These are phyloP conservation scores for Xyrichtys novacula DNA, from an alignment of 2,797 vertebrate genomes.

Conservation along the genomic window DNA sequence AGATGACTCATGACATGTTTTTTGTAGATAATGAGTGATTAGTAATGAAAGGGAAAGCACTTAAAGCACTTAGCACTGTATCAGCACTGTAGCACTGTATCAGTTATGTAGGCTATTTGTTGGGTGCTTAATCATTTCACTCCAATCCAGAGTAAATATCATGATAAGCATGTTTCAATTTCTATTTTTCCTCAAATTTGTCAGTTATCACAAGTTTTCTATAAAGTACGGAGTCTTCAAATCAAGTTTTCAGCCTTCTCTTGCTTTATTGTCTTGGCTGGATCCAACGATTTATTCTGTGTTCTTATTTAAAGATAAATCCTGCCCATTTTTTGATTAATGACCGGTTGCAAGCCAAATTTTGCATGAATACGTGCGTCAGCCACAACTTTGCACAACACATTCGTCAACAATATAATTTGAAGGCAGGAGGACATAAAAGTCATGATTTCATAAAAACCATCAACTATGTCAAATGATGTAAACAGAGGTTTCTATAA, in stretches of 20 bases:
- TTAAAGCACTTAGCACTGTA: no score
- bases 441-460: constrained; percentile 43
- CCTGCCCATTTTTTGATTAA: constrained; percentile 1
- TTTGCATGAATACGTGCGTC: constrained; percentile 27
- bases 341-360: constrained; percentile 4
- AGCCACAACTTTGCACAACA: constrained; percentile 4
- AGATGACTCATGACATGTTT: neutral
- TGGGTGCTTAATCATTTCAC: neutral
- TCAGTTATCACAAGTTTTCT: neutral
- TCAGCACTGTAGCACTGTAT: neutral
- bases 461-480: constrained; percentile 28
- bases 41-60: neutral
- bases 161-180: neutral
- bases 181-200: neutral
- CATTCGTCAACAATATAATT: constrained; percentile 16
- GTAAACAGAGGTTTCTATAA: constrained; percentile 44
- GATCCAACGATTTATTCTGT: no score
- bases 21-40: neutral
- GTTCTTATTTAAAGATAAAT: no score
- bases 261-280: no score
- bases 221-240: neutral
- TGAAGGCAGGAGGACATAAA: constrained; percentile 46
- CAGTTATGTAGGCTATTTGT: neutral
- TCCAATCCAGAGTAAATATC: neutral
- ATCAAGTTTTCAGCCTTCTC: neutral